phyloP scores from a whole-genome alignment of 2,797 vertebrate species.

The Tachyglossus aculeatus region DNA sequence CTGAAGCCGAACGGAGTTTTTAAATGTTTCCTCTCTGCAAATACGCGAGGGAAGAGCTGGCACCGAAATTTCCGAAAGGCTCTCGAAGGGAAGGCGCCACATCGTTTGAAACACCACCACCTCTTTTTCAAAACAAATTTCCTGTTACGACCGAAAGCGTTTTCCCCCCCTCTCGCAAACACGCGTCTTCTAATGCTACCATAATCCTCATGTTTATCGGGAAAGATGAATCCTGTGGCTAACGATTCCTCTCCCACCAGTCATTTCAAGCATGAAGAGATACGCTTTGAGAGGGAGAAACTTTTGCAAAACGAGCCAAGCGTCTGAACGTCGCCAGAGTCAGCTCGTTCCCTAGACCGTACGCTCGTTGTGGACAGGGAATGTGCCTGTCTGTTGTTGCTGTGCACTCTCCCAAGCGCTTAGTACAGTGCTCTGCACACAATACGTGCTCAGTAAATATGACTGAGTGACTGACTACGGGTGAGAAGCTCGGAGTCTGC shows the following conservation, averaged over 20 bases:
- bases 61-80: slow-evolving; percentile 42
- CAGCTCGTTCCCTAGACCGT: too few relatives aligned
- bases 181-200: slow-evolving; percentile 40
- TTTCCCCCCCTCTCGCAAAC: slow-evolving; percentile 36
- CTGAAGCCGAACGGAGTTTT: not conserved
- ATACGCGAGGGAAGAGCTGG: slow-evolving; percentile 50
- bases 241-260: slow-evolving; percentile 22
- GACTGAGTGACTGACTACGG: too few relatives aligned
- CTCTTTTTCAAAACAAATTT: slow-evolving; percentile 49
- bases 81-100: slow-evolving; percentile 48
- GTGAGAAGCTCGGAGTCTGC: too few relatives aligned
- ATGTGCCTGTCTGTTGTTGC: too few relatives aligned
- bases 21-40: slow-evolving; percentile 57
- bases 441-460: too few relatives aligned
- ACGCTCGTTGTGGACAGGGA: too few relatives aligned
- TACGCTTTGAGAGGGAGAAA: slow-evolving; percentile 17
- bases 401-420: too few relatives aligned
- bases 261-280: slow-evolving; percentile 14
- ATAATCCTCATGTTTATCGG: slow-evolving; percentile 10
- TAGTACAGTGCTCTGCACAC: too few relatives aligned
- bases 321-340: too few relatives aligned
- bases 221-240: slow-evolving; percentile 11
- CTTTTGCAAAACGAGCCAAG: not conserved
- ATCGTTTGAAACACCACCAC: slow-evolving; percentile 40
- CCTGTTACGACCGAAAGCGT: slow-evolving; percentile 46